Conservation (phyloP, 2,113 vertebrate species). For the Syngnathus scovelli region DNA sequence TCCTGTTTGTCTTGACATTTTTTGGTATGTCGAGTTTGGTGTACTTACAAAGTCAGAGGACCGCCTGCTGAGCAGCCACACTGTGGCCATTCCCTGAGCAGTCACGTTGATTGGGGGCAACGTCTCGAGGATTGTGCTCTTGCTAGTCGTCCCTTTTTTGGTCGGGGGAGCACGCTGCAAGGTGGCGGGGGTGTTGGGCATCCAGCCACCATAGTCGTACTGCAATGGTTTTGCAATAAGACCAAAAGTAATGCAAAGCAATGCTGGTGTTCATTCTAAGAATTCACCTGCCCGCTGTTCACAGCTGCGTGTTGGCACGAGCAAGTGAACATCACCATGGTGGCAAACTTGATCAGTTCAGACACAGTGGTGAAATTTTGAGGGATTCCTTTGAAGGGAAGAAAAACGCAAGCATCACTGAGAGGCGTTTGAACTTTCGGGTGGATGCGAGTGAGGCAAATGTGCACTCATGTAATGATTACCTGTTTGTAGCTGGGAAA, state of each 20-base stretch:
- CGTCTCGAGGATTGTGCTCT: slow-evolving; percentile 34
- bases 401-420: not conserved
- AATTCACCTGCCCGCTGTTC: slow-evolving; percentile 42
- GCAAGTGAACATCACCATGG: slow-evolving; percentile 47
- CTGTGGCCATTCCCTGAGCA: slow-evolving; percentile 16
- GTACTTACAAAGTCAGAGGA: slow-evolving; percentile 53
- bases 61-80: slow-evolving; percentile 51
- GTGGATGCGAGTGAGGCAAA: no score
- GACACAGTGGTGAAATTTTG: slow-evolving; percentile 18
- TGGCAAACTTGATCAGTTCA: slow-evolving; percentile 42
- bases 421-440: not conserved
- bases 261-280: no score
- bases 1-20: no score
- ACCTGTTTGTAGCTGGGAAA: slow-evolving; percentile 61
- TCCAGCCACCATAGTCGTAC: slow-evolving; percentile 58
- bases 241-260: no score
- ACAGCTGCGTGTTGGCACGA: slow-evolving; percentile 40
- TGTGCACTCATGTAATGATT: not conserved
- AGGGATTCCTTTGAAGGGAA: slow-evolving; percentile 47
- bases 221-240: no score
- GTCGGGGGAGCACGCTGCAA: slow-evolving; percentile 54
- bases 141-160: slow-evolving; percentile 34
- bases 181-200: slow-evolving; percentile 53
- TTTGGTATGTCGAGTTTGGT: not conserved
- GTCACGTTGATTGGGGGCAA: slow-evolving; percentile 40